Evolutionary conservation across 2,113 vertebrate species (phyloP).

Genomic region (Turnix velox): DNA sequence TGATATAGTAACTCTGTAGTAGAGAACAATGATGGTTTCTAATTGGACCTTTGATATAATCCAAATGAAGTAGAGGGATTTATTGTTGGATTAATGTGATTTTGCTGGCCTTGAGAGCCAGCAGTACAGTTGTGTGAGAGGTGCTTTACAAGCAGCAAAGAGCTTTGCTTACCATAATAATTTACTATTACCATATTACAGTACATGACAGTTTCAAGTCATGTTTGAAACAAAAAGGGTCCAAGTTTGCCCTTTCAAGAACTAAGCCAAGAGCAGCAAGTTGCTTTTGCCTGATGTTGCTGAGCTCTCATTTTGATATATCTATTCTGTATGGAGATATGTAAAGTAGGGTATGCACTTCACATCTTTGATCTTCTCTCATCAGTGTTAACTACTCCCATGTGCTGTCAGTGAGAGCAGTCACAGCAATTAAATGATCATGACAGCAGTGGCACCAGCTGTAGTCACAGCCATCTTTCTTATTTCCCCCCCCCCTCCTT

Average conservation of each 20-base stretch:
- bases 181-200: not conserved
- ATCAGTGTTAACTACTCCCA: slow-evolving; percentile 23
- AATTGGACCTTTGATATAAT: not conserved
- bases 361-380: not conserved
- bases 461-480: not conserved
- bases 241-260: not conserved
- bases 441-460: not conserved
- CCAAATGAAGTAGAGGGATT: not conserved
- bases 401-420: not conserved
- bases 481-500: not conserved
- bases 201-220: not conserved
- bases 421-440: not conserved
- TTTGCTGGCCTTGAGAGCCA: not conserved
- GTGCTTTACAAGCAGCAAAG: not conserved
- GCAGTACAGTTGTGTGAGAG: not conserved
- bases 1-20: not conserved
- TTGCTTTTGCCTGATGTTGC: not conserved
- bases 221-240: not conserved
- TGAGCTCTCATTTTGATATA: not conserved
- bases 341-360: not conserved
- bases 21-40: not conserved
- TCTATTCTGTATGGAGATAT: not conserved
- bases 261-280: not conserved
- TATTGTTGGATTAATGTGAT: not conserved
- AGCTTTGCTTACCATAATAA: not conserved